Evolutionary conservation across 64 coral and sea anemone species (phyloP).

Genomic region (Montipora cactus): DNA sequence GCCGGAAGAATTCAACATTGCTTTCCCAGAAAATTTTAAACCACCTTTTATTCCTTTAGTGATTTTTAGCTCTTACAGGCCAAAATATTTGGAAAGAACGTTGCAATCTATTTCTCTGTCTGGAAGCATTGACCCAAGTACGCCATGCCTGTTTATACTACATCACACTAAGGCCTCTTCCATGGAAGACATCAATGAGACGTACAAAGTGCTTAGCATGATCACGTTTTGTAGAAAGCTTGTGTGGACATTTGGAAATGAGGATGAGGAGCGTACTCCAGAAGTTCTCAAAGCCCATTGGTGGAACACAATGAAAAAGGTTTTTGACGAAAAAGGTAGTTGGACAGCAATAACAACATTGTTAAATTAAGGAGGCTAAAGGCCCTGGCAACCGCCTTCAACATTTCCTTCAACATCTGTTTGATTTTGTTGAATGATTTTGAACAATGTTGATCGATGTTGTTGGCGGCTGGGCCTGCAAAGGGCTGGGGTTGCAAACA

Average conservation of each 20-base stretch:
- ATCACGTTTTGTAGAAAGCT: constrained; percentile 93
- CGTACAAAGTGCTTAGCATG: constrained; percentile 87
- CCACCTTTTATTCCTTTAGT: constrained; percentile 82
- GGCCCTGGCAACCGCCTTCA: too few relatives aligned
- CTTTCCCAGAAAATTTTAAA: constrained; percentile 58
- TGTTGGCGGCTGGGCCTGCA: too few relatives aligned
- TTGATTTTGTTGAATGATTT: too few relatives aligned
- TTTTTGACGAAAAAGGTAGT: constrained; percentile 95
- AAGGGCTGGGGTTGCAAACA: too few relatives aligned
- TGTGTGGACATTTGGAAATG: constrained; percentile 94
- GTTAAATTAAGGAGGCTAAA: too few relatives aligned
- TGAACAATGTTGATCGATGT: too few relatives aligned
- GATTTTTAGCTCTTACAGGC: constrained; percentile 91
- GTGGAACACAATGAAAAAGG: constrained; percentile 95
- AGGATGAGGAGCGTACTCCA: constrained; percentile 82
- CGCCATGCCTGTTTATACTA: constrained; percentile 90
- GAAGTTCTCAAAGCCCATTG: constrained; percentile 91
- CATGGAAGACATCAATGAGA: constrained; percentile 96
- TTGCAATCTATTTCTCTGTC: constrained; percentile 79
- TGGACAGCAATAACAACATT: not conserved
- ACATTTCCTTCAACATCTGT: too few relatives aligned
- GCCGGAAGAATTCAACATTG: constrained; percentile 79
- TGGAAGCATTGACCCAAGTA: constrained; percentile 68
- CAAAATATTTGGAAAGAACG: constrained; percentile 89
- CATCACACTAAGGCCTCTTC: constrained; percentile 89